phyloP scores from a whole-genome alignment of 2,797 vertebrate species.

The Carcharodon carcharias region DNA sequence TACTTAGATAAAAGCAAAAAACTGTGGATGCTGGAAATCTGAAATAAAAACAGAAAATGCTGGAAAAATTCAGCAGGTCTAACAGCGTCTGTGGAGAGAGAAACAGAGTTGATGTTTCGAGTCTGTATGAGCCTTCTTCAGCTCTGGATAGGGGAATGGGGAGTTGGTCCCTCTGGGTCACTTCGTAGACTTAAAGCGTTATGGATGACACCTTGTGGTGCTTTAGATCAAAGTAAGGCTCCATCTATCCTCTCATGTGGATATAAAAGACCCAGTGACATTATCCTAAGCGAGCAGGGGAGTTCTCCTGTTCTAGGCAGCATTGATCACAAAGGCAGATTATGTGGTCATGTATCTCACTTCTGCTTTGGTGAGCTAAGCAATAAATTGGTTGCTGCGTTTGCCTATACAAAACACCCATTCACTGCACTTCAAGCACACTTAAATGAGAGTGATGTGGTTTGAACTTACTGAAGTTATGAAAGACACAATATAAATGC shows the following conservation, averaged over 20 bases:
- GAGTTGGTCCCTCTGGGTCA: background rate
- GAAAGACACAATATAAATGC: background rate
- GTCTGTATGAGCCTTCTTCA: no score
- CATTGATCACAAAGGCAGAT: background rate
- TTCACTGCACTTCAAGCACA: background rate
- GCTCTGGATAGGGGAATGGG: background rate
- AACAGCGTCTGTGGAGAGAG: no score
- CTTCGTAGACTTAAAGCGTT: background rate
- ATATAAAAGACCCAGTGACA: background rate
- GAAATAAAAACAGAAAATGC: no score
- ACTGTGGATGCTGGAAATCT: no score
- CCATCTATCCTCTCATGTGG: background rate
- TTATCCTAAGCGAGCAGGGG: background rate
- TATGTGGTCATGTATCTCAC: background rate
- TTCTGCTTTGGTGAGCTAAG: background rate
- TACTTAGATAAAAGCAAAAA: no score
- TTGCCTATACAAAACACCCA: background rate
- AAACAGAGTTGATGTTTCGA: no score
- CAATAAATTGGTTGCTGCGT: background rate
- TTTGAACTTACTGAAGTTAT: background rate
- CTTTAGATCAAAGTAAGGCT: background rate
- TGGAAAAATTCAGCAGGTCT: no score
- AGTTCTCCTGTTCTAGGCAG: background rate
- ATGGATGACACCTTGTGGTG: background rate
- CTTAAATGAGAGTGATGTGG: background rate